A percentile compares a stretch with the other conserved stretches of the same genome.
Conservation (phyloP, 2,113 vertebrate species). For the Apodemus sylvaticus region DNA sequence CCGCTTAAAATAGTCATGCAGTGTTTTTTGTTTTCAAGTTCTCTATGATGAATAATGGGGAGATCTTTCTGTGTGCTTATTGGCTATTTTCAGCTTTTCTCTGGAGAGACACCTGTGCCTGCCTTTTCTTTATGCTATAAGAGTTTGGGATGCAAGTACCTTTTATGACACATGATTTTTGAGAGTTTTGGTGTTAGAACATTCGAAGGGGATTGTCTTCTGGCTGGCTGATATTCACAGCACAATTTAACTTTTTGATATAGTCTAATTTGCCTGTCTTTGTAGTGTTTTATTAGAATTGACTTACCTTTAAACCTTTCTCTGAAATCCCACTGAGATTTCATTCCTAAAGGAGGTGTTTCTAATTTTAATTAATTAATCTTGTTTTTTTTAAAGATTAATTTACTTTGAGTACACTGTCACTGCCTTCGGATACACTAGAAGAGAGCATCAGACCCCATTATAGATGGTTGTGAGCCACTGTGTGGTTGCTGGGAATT, state of each 20-base stretch:
- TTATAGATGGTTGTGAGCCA: too few species aligned
- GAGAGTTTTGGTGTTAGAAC: neutral
- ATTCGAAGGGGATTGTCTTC: neutral
- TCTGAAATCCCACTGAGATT: neutral
- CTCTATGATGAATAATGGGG: neutral
- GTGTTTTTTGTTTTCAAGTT: slow-evolving; percentile 40
- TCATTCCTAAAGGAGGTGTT: neutral
- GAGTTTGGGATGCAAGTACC: neutral
- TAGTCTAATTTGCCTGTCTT: neutral
- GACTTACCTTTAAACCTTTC: slow-evolving; percentile 21
- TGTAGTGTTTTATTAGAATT: slow-evolving; percentile 11
- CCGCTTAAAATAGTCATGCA: neutral
- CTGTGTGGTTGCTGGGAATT: too few species aligned
- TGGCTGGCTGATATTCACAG: neutral
- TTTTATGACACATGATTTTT: neutral
- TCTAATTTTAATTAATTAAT: neutral
- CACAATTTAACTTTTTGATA: slow-evolving; percentile 16
- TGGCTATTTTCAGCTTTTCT: neutral
- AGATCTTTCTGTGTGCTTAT: slow-evolving; percentile 14
- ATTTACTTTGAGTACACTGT: too few species aligned
- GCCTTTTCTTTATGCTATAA: neutral
- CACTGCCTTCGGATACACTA: too few species aligned
- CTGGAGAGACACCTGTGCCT: neutral
- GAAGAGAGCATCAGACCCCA: too few species aligned
- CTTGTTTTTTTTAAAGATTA: neutral